A percentile compares a stretch with the other conserved stretches of the same genome.
phyloP scores from a whole-genome alignment of 1,140 invertebrate genomes.

The Uloborus diversus region DNA sequence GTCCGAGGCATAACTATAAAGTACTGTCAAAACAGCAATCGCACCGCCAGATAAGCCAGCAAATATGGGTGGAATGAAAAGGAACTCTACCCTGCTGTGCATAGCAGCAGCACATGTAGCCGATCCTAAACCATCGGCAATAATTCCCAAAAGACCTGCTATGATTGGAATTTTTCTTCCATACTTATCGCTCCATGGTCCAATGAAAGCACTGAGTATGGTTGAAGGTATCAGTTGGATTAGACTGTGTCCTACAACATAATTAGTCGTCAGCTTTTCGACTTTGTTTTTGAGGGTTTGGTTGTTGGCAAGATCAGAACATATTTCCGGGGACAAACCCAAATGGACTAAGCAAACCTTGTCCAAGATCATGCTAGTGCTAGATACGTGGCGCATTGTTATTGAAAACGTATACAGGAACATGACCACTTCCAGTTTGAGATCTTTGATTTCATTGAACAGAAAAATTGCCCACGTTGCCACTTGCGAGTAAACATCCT shows the following conservation, averaged over 20 bases:
- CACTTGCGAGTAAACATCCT: too few species aligned
- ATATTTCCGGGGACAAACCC: background rate
- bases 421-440: conserved; percentile 32
- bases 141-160: background rate
- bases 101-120: conserved; percentile 1
- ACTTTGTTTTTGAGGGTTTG: background rate
- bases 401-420: conserved; percentile 39
- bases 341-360: conserved; percentile 30
- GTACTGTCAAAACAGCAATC: conserved; percentile 21
- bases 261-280: conserved; percentile 30
- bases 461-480: background rate
- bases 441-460: background rate
- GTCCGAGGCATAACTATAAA: conserved; percentile 42
- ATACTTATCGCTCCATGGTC: conserved; percentile 43
- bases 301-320: background rate
- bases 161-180: conserved; percentile 32
- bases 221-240: conserved; percentile 12
- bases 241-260: conserved; percentile 6
- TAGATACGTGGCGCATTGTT: conserved; percentile 1
- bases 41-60: conserved; percentile 24
- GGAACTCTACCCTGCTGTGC: conserved; percentile 13
- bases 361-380: conserved; percentile 22
- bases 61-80: conserved; percentile 13
- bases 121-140: conserved; percentile 18
- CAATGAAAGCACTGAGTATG: conserved; percentile 15